phyloP scores from a whole-genome alignment of 2,797 vertebrate species.

The Mus minutoides region DNA sequence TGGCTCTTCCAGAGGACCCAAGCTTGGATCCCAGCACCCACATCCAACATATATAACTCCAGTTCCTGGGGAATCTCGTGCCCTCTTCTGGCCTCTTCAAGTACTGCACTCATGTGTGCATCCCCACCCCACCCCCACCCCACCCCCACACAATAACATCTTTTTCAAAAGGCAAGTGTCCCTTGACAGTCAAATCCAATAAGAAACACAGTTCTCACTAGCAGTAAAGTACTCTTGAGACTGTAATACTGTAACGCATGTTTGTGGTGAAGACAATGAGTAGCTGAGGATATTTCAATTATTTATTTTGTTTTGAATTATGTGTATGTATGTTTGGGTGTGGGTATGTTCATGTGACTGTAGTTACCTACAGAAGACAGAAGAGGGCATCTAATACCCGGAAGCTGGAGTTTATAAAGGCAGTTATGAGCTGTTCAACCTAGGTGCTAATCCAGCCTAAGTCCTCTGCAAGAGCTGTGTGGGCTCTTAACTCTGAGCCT shows the following conservation, averaged over 20 bases:
- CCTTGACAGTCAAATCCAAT: neutral
- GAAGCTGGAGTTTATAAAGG: neutral
- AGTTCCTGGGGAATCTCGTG: neutral
- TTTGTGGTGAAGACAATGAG: neutral
- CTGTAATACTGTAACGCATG: neutral
- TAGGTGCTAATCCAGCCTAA: neutral
- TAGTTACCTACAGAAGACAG: neutral
- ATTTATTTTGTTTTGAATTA: neutral
- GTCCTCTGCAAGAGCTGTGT: neutral
- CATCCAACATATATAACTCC: neutral
- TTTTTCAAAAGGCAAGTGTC: neutral
- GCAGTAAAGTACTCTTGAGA: neutral
- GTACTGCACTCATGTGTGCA: too few relatives aligned
- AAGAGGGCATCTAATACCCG: neutral
- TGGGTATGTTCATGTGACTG: neutral
- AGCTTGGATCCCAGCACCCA: neutral
- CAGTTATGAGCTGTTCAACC: neutral
- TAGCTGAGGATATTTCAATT: neutral
- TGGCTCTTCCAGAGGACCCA: neutral
- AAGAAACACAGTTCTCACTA: neutral
- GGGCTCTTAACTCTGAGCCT: neutral
- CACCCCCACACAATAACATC: neutral
- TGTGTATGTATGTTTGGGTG: neutral
- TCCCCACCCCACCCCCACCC: neutral
- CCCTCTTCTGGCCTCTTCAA: neutral